phyloP scores from a whole-genome alignment of 2,113 vertebrate genomes.

The Chaetops frenatus region DNA sequence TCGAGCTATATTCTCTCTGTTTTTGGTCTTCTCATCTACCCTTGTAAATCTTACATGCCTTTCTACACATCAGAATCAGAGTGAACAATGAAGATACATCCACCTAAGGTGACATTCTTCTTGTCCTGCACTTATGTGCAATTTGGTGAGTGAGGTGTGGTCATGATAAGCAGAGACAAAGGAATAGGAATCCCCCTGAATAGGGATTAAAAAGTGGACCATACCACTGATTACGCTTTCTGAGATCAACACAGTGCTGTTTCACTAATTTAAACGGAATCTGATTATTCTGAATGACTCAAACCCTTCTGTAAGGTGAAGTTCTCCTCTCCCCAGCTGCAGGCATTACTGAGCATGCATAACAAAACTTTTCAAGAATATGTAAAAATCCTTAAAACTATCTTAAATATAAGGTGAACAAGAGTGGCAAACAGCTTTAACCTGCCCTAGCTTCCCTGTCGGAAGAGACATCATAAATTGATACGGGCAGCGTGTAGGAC shows the following conservation, averaged over 20 bases:
- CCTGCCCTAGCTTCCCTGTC: not conserved
- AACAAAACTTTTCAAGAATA: not conserved
- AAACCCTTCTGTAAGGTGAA: not conserved
- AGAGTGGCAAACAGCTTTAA: not conserved
- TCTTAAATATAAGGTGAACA: not conserved
- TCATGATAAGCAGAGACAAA: not conserved
- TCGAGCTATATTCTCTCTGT: not conserved
- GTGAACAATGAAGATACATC: not conserved
- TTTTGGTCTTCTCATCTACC: not conserved
- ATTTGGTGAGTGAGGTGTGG: not conserved
- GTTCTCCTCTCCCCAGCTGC: not conserved
- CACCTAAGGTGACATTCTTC: not conserved
- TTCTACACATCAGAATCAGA: not conserved
- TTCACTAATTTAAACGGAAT: not conserved
- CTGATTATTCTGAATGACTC: not conserved
- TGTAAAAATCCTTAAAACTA: not conserved
- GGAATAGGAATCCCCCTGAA: too few species aligned
- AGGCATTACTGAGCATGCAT: not conserved
- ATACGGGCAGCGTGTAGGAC: not conserved
- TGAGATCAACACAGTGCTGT: not conserved
- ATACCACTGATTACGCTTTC: not conserved
- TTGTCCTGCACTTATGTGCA: not conserved
- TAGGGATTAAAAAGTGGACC: not conserved
- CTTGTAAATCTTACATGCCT: not conserved
- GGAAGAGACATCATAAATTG: accelerated